phyloP scores from a whole-genome alignment of 2,888 invertebrate genomes.

The Caenorhabditis sulstoni region DNA sequence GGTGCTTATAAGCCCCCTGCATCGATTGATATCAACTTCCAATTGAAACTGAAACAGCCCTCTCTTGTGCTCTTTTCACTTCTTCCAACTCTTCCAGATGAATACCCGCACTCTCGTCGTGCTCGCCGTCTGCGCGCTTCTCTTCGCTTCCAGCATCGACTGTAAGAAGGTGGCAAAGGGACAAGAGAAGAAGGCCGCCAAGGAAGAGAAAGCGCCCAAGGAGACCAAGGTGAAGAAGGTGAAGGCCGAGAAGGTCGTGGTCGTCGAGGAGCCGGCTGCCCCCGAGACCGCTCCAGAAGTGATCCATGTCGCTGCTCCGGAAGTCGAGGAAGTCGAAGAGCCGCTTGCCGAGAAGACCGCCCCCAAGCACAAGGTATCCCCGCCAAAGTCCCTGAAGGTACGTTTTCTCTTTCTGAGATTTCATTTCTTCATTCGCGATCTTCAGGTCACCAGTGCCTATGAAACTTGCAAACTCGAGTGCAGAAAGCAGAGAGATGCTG shows the following conservation, averaged over 20 bases:
- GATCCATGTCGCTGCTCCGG: constrained; percentile 12
- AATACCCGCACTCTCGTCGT: constrained; percentile 55
- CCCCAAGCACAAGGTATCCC: constrained; percentile 33
- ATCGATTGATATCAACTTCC: constrained; percentile 26
- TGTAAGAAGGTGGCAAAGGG: constrained; percentile 67
- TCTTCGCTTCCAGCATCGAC: constrained; percentile 64
- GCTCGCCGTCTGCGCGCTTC: constrained; percentile 62
- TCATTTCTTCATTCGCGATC: not conserved
- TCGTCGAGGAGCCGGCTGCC: constrained; percentile 37
- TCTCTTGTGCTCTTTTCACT: constrained; percentile 7
- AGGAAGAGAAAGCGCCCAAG: constrained; percentile 38
- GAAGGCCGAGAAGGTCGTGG: constrained; percentile 44
- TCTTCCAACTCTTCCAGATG: constrained; percentile 31
- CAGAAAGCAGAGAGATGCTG: constrained; percentile 73
- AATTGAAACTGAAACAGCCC: constrained; percentile 1
- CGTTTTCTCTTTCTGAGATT: not conserved
- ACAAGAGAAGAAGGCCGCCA: constrained; percentile 51
- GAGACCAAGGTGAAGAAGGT: constrained; percentile 54
- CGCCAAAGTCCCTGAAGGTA: constrained; percentile 57
- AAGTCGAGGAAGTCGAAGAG: constrained; percentile 39
- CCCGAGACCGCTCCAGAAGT: constrained; percentile 24
- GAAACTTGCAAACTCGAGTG: constrained; percentile 77
- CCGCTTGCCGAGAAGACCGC: constrained; percentile 18
- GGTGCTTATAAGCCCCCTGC: constrained; percentile 42
- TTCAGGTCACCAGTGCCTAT: constrained; percentile 70